phyloP scores from a whole-genome alignment of 2,797 vertebrate genomes.

The Mormyrops boulengeri region DNA sequence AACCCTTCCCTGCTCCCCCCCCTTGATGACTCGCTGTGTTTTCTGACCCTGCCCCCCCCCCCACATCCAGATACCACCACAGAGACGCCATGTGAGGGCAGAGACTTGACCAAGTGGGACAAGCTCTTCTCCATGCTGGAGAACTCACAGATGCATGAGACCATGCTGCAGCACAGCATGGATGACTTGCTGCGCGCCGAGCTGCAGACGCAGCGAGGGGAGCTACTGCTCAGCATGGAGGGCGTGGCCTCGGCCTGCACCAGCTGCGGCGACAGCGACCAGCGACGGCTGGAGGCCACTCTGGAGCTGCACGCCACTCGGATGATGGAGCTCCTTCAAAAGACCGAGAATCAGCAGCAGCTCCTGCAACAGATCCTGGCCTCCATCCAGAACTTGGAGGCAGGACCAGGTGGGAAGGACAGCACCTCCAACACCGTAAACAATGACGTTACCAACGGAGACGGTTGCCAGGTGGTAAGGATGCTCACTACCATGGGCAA shows the following conservation, averaged over 20 bases:
- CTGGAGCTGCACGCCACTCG: conserved; percentile 56
- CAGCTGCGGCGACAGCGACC: conserved; percentile 46
- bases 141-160: conserved; percentile 94
- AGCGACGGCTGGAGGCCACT: conserved; percentile 48
- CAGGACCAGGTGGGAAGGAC: conserved; percentile 65
- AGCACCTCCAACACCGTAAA: conserved; percentile 40
- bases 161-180: conserved; percentile 81
- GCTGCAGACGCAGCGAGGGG: conserved; percentile 65
- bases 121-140: conserved; percentile 94
- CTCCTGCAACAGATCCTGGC: conserved; percentile 62
- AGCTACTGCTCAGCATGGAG: conserved; percentile 69
- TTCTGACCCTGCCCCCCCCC: not conserved
- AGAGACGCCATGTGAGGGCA: conserved; percentile 51
- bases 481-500: conserved; percentile 42
- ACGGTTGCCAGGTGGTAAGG: conserved; percentile 33
- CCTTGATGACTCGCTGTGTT: not conserved
- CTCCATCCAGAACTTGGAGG: conserved; percentile 49
- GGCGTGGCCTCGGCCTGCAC: conserved; percentile 53
- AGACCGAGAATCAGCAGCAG: conserved; percentile 29
- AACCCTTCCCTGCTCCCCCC: not conserved
- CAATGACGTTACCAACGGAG: conserved; percentile 43
- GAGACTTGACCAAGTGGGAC: conserved; percentile 77
- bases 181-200: conserved; percentile 75
- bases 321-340: conserved; percentile 36
- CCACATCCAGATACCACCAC: conserved; percentile 36